These are phyloP conservation scores for Melieria crassipennis DNA, from an alignment of 2,888 invertebrate species.

Conservation along the genomic window DNA sequence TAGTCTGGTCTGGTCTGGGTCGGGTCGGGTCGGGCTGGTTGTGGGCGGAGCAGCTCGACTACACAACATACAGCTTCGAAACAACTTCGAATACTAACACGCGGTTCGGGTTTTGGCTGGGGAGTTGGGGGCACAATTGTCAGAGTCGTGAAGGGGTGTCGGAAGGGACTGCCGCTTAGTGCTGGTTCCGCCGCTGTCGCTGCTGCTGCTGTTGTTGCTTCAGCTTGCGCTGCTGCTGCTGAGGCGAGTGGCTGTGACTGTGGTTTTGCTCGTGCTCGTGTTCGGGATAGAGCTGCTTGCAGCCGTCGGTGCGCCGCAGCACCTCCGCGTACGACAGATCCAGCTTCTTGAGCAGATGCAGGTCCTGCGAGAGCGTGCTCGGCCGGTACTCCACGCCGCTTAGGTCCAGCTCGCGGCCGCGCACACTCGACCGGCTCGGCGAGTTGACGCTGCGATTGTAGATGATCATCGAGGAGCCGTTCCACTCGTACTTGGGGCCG, in stretches of 20 bases:
- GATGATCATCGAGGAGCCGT: constrained; percentile 77
- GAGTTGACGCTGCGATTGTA: constrained; percentile 68
- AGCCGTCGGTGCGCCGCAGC: constrained; percentile 71
- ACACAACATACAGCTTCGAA: no score
- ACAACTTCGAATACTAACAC: no score
- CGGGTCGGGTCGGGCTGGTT: no score
- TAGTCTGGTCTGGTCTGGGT: no score
- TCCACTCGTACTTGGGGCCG: constrained; percentile 69
- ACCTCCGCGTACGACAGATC: constrained; percentile 89
- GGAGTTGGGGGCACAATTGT: no score
- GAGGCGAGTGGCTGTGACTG: constrained; percentile 11
- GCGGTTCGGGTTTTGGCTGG: no score
- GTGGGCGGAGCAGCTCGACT: no score
- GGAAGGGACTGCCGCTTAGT: constrained; percentile 37
- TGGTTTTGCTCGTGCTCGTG: constrained; percentile 44
- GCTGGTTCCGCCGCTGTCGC: constrained; percentile 45
- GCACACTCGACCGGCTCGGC: constrained; percentile 61
- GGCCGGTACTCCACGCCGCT: constrained; percentile 68
- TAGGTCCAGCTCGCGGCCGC: constrained; percentile 54
- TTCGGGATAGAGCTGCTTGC: constrained; percentile 52
- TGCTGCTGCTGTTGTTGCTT: constrained; percentile 45
- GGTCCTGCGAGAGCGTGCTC: constrained; percentile 83
- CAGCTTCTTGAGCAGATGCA: constrained; percentile 81
- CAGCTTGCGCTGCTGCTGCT: constrained; percentile 5
- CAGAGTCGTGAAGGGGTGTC: no score